Conservation (phyloP, 2,888 invertebrate species). For the Drosophila mettleri region DNA sequence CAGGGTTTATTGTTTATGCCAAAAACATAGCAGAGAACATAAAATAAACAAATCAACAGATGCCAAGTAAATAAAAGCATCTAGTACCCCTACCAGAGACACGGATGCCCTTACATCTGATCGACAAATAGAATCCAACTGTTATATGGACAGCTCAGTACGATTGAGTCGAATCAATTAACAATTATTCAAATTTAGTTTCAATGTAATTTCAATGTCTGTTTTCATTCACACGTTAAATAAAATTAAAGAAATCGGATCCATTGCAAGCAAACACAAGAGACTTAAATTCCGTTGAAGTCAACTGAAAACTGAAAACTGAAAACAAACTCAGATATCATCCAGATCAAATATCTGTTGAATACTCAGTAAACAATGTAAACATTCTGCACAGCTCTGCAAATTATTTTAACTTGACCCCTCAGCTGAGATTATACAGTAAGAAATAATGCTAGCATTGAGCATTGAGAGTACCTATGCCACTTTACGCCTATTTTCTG, state of each 20-base stretch:
- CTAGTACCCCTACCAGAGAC: slow-evolving; percentile 19
- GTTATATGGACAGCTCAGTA: background rate
- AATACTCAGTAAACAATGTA: background rate
- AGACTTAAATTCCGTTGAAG: background rate
- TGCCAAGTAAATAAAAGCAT: slow-evolving; percentile 69
- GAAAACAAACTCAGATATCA: background rate
- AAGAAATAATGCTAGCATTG: background rate
- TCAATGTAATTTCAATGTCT: slow-evolving; percentile 3
- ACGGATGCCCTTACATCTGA: slow-evolving; percentile 20
- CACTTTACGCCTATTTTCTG: no score
- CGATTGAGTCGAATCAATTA: background rate
- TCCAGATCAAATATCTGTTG: background rate
- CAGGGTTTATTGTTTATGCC: slow-evolving; percentile 59
- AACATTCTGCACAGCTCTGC: background rate
- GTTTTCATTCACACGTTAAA: background rate
- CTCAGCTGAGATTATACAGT: background rate
- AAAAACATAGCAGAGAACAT: slow-evolving; percentile 60
- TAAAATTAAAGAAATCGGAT: background rate
- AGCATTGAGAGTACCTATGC: no score
- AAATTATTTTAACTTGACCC: background rate
- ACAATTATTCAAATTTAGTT: background rate
- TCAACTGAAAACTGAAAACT: background rate
- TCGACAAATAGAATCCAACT: background rate
- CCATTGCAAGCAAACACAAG: no score
- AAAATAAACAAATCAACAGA: slow-evolving; percentile 73